A percentile compares a stretch with the other conserved stretches of the same genome.
Evolutionary conservation across 2,888 invertebrate genomes (phyloP).

Genomic region (Brachyopa scutellaris): DNA sequence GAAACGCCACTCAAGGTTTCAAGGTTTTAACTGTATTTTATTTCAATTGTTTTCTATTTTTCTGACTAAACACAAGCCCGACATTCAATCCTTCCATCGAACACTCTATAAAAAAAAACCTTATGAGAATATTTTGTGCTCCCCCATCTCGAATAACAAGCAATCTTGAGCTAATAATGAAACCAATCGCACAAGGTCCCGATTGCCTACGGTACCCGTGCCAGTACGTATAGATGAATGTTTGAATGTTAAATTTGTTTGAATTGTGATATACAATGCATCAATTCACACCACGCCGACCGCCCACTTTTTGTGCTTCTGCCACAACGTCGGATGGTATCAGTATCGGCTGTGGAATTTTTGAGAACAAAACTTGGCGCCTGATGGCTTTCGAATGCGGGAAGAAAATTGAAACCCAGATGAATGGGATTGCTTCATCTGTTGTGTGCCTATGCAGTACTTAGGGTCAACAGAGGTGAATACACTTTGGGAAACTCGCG

Average conservation of each 20-base stretch:
- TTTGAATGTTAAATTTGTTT: constrained; percentile 22
- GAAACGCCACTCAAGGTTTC: no score
- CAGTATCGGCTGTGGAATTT: neutral
- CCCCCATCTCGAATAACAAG: neutral
- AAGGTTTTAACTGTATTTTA: no score
- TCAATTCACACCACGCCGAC: constrained; percentile 6
- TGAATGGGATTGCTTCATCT: constrained; percentile 6
- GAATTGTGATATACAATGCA: constrained; percentile 31
- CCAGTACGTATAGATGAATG: neutral
- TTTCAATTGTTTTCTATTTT: no score
- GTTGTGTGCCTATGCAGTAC: neutral
- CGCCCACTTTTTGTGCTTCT: constrained; percentile 8
- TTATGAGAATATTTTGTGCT: no score
- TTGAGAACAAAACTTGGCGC: constrained; percentile 33
- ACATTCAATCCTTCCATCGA: no score
- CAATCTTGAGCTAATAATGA: constrained; percentile 17
- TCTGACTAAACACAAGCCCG: no score
- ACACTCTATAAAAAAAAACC: no score
- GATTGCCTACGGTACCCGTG: neutral
- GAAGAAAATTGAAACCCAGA: constrained; percentile 21
- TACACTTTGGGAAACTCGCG: constrained; percentile 12
- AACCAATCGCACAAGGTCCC: constrained; percentile 15
- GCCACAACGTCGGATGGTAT: neutral
- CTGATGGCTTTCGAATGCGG: constrained; percentile 21
- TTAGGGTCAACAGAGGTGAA: constrained; percentile 22